A percentile compares a stretch with the other conserved stretches of the same genome.
phyloP scores from a whole-genome alignment of 2,113 vertebrate species.

The Stigmatopora argus region DNA sequence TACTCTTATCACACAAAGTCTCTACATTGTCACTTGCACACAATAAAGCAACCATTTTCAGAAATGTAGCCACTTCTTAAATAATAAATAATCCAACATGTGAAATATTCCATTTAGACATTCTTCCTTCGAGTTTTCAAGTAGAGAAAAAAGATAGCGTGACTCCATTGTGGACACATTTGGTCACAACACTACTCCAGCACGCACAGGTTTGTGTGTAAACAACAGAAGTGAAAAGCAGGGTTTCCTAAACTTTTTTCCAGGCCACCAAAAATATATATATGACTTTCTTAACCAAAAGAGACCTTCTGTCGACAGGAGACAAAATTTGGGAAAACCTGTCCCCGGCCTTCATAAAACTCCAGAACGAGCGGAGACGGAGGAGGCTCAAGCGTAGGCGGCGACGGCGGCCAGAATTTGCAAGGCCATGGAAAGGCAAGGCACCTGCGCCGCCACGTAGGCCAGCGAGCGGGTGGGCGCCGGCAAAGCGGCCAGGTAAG shows the following conservation, averaged over 20 bases:
- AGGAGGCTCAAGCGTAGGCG: background rate
- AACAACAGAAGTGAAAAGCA: background rate
- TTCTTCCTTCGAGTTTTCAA: slow-evolving; percentile 2
- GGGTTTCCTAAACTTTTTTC: background rate
- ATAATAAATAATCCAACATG: slow-evolving; percentile 1
- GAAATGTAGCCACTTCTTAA: background rate
- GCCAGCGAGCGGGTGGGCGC: slow-evolving; percentile 82
- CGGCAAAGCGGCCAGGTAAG: slow-evolving; percentile 77
- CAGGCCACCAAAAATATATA: no score
- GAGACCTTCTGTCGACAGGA: no score
- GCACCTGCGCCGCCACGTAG: slow-evolving; percentile 81
- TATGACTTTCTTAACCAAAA: no score
- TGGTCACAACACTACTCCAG: background rate
- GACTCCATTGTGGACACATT: background rate
- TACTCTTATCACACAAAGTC: no score
- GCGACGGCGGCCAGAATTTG: slow-evolving; percentile 76
- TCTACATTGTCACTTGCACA: background rate
- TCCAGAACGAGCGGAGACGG: background rate
- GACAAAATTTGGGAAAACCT: background rate
- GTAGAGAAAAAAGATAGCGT: background rate
- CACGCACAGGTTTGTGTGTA: background rate
- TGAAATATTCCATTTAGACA: background rate
- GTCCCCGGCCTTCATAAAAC: background rate
- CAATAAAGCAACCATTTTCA: background rate
- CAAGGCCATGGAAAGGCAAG: slow-evolving; percentile 88